Evolutionary conservation across 2,113 vertebrate genomes (phyloP).

Genomic region (Ginglymostoma cirratum): DNA sequence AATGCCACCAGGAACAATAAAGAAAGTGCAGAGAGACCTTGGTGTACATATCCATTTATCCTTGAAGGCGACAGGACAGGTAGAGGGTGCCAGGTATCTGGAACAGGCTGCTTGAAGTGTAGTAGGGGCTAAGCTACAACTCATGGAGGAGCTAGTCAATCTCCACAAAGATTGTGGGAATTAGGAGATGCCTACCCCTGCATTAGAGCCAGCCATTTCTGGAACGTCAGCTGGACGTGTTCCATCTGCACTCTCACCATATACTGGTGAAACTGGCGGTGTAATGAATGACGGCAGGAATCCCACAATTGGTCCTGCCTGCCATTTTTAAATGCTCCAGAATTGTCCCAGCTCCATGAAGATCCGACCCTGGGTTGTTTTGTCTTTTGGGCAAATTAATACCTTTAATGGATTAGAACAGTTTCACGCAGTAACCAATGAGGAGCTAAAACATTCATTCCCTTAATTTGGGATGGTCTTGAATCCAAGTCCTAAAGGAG

Average conservation of each 20-base stretch:
- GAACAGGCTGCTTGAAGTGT: no score
- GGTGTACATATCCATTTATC: no score
- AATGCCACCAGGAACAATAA: no score
- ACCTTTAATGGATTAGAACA: neutral
- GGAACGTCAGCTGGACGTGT: neutral
- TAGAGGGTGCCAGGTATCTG: no score
- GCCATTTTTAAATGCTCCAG: neutral
- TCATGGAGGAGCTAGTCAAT: neutral
- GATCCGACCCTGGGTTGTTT: neutral
- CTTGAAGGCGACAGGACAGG: no score
- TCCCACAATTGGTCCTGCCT: neutral
- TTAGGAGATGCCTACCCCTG: neutral
- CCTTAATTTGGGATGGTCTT: neutral
- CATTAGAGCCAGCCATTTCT: neutral
- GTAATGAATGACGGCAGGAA: neutral
- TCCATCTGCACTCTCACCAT: neutral
- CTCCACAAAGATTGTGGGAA: neutral
- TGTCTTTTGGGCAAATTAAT: neutral
- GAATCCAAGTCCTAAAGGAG: neutral
- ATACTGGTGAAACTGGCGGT: neutral
- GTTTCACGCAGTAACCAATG: neutral
- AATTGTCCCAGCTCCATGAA: neutral
- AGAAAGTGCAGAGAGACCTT: no score
- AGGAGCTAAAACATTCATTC: neutral
- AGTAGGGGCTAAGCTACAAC: neutral